Conservation (phyloP, 2,797 vertebrate species). For the Neostethus bicornis region DNA sequence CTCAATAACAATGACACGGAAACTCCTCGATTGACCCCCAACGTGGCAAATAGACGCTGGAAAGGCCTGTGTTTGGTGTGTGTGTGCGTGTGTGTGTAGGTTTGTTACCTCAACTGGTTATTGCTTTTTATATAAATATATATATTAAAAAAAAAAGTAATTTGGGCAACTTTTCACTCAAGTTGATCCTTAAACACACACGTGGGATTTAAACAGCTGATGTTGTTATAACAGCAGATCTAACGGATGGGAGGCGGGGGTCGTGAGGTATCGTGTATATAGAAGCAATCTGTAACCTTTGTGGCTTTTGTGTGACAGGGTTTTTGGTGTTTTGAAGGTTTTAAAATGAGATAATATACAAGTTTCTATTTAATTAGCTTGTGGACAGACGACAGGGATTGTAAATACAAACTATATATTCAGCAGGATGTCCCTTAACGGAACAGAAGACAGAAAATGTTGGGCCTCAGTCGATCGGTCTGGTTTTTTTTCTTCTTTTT, state of each 20-base stretch:
- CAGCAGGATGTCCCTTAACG: conserved; percentile 71
- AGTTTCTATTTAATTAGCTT: conserved; percentile 63
- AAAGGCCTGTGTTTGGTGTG: conserved; percentile 34
- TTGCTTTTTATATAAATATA: conserved; percentile 4
- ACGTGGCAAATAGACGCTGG: conserved; percentile 59
- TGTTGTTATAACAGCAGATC: conserved; percentile 62
- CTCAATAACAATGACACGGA: conserved; percentile 55
- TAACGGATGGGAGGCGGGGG: conserved; percentile 16
- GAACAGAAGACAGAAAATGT: conserved; percentile 45
- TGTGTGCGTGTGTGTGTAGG: conserved; percentile 38
- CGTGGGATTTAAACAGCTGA: conserved; percentile 54
- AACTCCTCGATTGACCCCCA: conserved; percentile 41
- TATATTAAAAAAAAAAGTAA: conserved; percentile 35
- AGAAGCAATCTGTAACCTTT: conserved; percentile 76
- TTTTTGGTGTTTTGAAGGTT: conserved; percentile 55
- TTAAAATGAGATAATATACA: conserved; percentile 41
- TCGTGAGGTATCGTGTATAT: conserved; percentile 72
- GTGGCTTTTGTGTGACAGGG: conserved; percentile 70
- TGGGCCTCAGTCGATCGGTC: conserved; percentile 74
- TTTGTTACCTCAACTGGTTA: conserved; percentile 64
- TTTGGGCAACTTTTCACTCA: conserved; percentile 47
- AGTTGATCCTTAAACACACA: conserved; percentile 41
- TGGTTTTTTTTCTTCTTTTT: conserved; percentile 31
- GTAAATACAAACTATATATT: conserved; percentile 72
- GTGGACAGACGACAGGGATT: conserved; percentile 71